Conservation (phyloP, 2,113 vertebrate genomes). For the Sminthopsis crassicaudata region DNA sequence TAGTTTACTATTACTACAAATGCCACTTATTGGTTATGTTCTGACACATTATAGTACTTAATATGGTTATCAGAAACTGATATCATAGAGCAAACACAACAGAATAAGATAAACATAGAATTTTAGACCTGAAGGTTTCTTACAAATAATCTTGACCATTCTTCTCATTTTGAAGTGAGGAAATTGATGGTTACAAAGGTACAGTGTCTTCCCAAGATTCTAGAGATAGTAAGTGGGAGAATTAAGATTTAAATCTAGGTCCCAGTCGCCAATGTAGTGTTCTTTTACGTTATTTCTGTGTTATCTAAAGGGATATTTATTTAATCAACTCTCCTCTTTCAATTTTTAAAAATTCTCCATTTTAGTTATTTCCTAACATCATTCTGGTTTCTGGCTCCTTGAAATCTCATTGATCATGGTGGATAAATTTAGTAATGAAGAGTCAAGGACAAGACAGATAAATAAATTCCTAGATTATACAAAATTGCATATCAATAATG, state of each 20-base stretch:
- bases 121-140: neutral
- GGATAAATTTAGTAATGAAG: neutral
- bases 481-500: neutral
- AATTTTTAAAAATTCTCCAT: neutral
- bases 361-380: neutral
- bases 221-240: neutral
- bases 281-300: neutral
- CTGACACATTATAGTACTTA: rapidly evolving
- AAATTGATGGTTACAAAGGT: neutral
- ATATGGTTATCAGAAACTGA: neutral
- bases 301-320: neutral
- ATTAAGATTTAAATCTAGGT: neutral
- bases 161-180: neutral
- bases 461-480: neutral
- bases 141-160: neutral
- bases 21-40: rapidly evolving
- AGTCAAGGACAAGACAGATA: neutral
- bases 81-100: neutral
- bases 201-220: no score
- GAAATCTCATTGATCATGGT: neutral
- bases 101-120: neutral
- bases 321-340: neutral
- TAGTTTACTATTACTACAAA: neutral
- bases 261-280: neutral
- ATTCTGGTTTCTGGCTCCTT: neutral